A percentile compares a stretch with the other conserved stretches of the same genome.
phyloP scores from a whole-genome alignment of 1,140 invertebrate species.

The Magallana gigas region DNA sequence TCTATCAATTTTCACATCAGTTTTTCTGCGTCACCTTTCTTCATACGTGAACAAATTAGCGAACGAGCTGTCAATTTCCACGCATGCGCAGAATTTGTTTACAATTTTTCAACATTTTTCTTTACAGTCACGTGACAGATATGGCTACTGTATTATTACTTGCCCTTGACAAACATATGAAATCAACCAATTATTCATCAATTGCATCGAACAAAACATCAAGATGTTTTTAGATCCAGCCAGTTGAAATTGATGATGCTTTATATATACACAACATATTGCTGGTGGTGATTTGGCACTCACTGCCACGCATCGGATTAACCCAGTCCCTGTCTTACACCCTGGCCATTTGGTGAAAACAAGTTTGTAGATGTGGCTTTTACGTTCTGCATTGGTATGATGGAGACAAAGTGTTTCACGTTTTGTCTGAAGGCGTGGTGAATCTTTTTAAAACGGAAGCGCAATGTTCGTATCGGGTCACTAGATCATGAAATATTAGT shows the following conservation, averaged over 20 bases:
- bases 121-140: constrained; percentile 23
- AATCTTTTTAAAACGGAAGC: too few relatives aligned
- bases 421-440: too few relatives aligned
- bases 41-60: neutral
- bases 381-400: too few relatives aligned
- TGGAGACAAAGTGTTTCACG: too few relatives aligned
- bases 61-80: neutral
- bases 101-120: constrained; percentile 3
- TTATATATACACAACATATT: neutral
- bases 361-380: constrained; percentile 3
- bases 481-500: too few relatives aligned
- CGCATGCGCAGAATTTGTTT: constrained; percentile 31
- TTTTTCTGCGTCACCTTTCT: too few relatives aligned
- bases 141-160: constrained; percentile 30
- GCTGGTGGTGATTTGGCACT: neutral
- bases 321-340: constrained; percentile 2
- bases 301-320: neutral
- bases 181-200: neutral
- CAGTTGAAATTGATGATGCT: neutral
- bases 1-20: too few relatives aligned
- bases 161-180: constrained; percentile 27
- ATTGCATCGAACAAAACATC: neutral
- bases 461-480: too few relatives aligned
- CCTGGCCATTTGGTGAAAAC: neutral
- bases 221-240: neutral